phyloP scores from a whole-genome alignment of 2,888 invertebrate species.

The Pteria penguin region DNA sequence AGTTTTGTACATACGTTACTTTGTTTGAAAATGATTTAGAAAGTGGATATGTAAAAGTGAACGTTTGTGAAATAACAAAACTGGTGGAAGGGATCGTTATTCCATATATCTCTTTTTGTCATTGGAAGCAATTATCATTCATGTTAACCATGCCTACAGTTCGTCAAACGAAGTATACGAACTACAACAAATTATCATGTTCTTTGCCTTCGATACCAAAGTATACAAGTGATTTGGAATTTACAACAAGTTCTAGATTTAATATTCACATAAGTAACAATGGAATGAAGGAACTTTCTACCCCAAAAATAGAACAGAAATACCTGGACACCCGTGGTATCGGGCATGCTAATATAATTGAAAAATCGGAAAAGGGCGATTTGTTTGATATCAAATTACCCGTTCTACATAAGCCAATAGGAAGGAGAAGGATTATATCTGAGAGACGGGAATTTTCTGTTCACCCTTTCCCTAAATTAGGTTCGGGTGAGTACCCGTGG shows the following conservation, averaged over 20 bases:
- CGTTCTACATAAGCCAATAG: background rate
- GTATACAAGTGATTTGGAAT: background rate
- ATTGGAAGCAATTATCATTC: too few species aligned
- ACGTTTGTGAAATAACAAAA: too few species aligned
- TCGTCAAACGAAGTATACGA: conserved; percentile 6
- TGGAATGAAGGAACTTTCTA: background rate
- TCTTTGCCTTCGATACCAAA: background rate
- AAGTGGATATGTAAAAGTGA: too few species aligned
- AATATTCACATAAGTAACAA: background rate
- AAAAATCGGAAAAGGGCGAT: conserved; percentile 37
- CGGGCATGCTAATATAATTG: background rate
- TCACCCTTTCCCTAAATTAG: conserved; percentile 28
- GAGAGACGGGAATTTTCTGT: conserved; percentile 24
- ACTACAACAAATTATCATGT: conserved; percentile 1
- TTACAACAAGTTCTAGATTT: background rate
- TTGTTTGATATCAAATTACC: conserved; percentile 36
- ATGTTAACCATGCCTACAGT: conserved; percentile 21
- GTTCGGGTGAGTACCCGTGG: conserved; percentile 32
- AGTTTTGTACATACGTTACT: too few species aligned
- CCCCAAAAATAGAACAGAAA: conserved; percentile 22
- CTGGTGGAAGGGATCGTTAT: too few species aligned
- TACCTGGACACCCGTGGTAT: background rate
- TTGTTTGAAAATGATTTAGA: too few species aligned
- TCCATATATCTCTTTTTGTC: too few species aligned
- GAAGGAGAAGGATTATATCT: conserved; percentile 5